These are phyloP conservation scores for Cistogaster globosa DNA, from an alignment of 2,888 invertebrate species.

Conservation along the genomic window DNA sequence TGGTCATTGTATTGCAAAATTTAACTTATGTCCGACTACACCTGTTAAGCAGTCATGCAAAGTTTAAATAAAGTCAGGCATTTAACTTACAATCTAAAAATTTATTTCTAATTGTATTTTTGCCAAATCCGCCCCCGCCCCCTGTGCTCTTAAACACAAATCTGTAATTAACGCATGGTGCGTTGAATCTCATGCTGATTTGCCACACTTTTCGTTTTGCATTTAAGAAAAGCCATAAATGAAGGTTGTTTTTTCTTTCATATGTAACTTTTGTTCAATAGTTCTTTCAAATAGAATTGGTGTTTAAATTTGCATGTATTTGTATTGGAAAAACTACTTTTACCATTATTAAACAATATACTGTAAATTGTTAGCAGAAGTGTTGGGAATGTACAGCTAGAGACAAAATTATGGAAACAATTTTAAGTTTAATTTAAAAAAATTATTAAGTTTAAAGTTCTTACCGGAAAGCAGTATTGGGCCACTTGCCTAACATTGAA, in stretches of 20 bases:
- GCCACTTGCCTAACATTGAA: too few species aligned
- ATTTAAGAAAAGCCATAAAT: not conserved
- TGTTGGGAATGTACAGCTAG: not conserved
- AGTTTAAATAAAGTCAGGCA: too few species aligned
- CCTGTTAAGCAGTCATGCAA: too few species aligned
- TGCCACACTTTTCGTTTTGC: slow-evolving; percentile 3
- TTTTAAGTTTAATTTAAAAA: too few species aligned
- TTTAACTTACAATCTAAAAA: too few species aligned
- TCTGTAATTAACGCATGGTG: slow-evolving; percentile 33
- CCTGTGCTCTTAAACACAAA: not conserved
- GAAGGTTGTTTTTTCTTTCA: not conserved
- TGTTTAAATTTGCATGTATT: not conserved
- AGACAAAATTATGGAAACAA: not conserved
- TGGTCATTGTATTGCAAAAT: too few species aligned
- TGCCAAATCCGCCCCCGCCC: not conserved
- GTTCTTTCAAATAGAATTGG: too few species aligned
- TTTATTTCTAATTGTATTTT: not conserved
- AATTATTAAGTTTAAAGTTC: too few species aligned
- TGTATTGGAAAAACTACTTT: not conserved
- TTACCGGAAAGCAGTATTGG: too few species aligned
- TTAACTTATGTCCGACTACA: too few species aligned
- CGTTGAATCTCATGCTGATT: slow-evolving; percentile 13
- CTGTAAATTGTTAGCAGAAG: not conserved
- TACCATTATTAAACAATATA: not conserved
- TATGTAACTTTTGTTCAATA: not conserved